Evolutionary conservation across 2,888 invertebrate genomes (phyloP).

Genomic region (Eupithecia inturbata): DNA sequence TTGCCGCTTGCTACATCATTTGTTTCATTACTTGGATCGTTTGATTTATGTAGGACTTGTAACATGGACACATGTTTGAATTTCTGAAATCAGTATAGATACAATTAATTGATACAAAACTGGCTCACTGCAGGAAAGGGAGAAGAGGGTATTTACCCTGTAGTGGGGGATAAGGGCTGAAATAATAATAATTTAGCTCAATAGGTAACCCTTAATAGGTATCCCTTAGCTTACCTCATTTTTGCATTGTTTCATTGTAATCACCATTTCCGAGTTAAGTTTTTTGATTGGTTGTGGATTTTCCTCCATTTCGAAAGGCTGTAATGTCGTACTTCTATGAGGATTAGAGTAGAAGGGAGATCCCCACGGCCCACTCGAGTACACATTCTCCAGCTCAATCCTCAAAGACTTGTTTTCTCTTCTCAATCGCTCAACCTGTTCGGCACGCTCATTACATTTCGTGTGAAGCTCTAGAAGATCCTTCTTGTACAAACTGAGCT

Average conservation of each 20-base stretch:
- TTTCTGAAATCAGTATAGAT: constrained; percentile 55
- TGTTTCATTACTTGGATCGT: constrained; percentile 49
- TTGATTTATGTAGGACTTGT: constrained; percentile 78
- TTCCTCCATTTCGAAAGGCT: constrained; percentile 59
- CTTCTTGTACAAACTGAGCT: constrained; percentile 50
- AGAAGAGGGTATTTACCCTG: no score
- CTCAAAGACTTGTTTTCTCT: constrained; percentile 65
- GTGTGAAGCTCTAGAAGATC: constrained; percentile 58
- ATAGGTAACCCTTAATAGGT: not conserved
- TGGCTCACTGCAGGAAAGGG: not conserved
- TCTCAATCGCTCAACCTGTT: constrained; percentile 61
- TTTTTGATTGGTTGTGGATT: constrained; percentile 46
- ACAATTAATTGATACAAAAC: not conserved
- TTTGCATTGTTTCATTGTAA: constrained; percentile 73
- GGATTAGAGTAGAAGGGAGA: constrained; percentile 38
- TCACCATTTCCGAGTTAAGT: constrained; percentile 75
- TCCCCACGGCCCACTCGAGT: constrained; percentile 51
- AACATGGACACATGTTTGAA: constrained; percentile 70
- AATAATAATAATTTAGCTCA: not conserved
- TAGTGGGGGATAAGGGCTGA: not conserved
- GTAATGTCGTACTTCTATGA: constrained; percentile 19
- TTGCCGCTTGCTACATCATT: constrained; percentile 42
- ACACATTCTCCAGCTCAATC: constrained; percentile 61
- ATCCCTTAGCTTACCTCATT: constrained; percentile 59
- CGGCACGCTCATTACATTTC: constrained; percentile 55